A percentile compares a stretch with the other conserved stretches of the same genome.
phyloP scores from a whole-genome alignment of 2,888 invertebrate species.

The Anthophora plumipes region DNA sequence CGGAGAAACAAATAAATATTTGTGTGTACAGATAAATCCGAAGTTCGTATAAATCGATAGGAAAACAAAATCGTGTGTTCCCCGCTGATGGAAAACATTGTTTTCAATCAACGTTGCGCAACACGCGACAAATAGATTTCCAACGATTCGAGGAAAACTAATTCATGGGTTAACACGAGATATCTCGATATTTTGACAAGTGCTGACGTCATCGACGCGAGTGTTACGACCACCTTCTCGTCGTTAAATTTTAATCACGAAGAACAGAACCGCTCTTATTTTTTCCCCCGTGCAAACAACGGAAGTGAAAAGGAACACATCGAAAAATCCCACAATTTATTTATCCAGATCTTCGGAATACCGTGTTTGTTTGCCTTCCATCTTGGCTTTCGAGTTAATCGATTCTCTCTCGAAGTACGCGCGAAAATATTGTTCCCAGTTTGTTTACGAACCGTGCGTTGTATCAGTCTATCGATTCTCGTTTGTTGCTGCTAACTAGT shows the following conservation, averaged over 20 bases:
- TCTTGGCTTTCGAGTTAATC: constrained; percentile 12
- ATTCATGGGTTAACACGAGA: not conserved
- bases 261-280: constrained; percentile 1
- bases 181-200: constrained; percentile 6
- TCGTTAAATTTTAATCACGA: constrained; percentile 18
- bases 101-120: not conserved
- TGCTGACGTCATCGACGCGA: constrained; percentile 21
- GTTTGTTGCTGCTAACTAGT: not conserved
- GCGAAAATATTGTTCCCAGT: constrained; percentile 15
- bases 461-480: not conserved
- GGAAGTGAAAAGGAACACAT: constrained; percentile 17
- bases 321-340: constrained; percentile 46
- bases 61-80: constrained; percentile 1
- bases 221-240: constrained; percentile 9
- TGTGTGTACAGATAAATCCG: too few relatives aligned
- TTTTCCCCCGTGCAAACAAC: constrained; percentile 19
- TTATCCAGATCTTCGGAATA: constrained; percentile 36
- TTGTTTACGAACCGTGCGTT: constrained; percentile 5
- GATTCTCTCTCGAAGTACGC: not conserved
- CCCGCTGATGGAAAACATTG: not conserved
- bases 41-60: not conserved
- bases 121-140: not conserved
- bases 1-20: not conserved
- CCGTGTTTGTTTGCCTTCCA: constrained; percentile 46
- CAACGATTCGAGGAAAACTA: not conserved